These are phyloP conservation scores for Ophonus ardosiacus DNA, from an alignment of 2,888 invertebrate species.

Conservation along the genomic window DNA sequence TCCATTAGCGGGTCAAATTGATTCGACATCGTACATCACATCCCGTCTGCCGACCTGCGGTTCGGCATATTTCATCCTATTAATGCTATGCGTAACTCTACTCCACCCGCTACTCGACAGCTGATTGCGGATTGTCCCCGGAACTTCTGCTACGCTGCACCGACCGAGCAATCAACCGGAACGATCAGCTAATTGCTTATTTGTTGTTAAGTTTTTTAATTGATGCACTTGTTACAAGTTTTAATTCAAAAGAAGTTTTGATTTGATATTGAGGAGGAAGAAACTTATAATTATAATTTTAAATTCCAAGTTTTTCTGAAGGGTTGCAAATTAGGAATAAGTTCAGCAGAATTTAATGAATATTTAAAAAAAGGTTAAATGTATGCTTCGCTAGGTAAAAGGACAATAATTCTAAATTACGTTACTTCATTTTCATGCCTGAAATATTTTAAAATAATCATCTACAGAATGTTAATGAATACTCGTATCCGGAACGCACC, in stretches of 20 bases:
- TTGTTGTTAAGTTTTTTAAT: slow-evolving; percentile 2
- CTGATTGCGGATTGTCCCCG: slow-evolving; percentile 35
- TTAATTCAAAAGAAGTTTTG: neutral
- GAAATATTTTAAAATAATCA: no score
- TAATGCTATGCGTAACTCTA: neutral
- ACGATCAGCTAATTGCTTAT: neutral
- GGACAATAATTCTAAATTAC: no score
- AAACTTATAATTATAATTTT: neutral
- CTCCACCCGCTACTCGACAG: neutral
- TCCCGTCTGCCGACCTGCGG: neutral
- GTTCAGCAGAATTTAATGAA: neutral
- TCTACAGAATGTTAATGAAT: no score
- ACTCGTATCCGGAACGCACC: no score
- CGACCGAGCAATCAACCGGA: neutral
- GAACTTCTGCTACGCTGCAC: neutral
- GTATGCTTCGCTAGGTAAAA: no score
- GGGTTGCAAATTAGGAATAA: neutral
- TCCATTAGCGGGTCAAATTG: slow-evolving; percentile 48
- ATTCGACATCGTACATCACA: slow-evolving; percentile 32
- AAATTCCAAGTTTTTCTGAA: neutral
- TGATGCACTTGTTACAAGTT: slow-evolving; percentile 5
- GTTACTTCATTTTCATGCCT: no score
- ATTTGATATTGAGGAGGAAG: neutral
- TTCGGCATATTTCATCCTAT: slow-evolving; percentile 48
- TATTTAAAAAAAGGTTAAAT: neutral